phyloP scores from a whole-genome alignment of 2,797 vertebrate species.

The Sebastes oblongus region DNA sequence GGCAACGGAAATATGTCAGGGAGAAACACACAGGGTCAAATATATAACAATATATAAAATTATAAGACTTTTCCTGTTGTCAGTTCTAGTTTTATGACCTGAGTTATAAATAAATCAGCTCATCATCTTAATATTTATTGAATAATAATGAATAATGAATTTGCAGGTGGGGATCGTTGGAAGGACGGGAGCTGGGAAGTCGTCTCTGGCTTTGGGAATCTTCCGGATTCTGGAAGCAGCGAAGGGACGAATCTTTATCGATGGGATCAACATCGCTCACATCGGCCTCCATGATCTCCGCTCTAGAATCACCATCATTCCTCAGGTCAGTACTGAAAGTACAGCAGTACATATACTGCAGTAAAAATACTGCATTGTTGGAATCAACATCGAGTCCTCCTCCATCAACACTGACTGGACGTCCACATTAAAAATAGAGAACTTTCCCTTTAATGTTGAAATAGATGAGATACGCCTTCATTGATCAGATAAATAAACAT shows the following conservation, averaged over 20 bases:
- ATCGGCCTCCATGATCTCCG: conserved; percentile 90
- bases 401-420: too few species aligned
- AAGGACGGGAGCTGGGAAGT: conserved; percentile 92
- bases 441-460: too few species aligned
- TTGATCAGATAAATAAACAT: too few species aligned
- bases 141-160: neutral
- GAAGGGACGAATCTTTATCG: conserved; percentile 86
- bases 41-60: too few species aligned
- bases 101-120: neutral
- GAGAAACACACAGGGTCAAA: too few species aligned
- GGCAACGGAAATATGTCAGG: neutral
- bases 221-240: conserved; percentile 91
- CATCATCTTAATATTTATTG: neutral
- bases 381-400: neutral
- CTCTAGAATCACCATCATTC: conserved; percentile 92
- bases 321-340: conserved; percentile 72
- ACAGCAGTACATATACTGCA: neutral
- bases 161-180: conserved; percentile 91
- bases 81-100: neutral
- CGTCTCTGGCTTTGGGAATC: conserved; percentile 89
- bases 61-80: neutral
- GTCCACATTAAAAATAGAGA: too few species aligned
- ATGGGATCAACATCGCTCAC: conserved; percentile 85
- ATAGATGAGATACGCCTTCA: too few species aligned
- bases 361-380: neutral